These are phyloP conservation scores for Caenorhabditis briggsae DNA, from an alignment of 1,140 invertebrate genomes.

Conservation along the genomic window DNA sequence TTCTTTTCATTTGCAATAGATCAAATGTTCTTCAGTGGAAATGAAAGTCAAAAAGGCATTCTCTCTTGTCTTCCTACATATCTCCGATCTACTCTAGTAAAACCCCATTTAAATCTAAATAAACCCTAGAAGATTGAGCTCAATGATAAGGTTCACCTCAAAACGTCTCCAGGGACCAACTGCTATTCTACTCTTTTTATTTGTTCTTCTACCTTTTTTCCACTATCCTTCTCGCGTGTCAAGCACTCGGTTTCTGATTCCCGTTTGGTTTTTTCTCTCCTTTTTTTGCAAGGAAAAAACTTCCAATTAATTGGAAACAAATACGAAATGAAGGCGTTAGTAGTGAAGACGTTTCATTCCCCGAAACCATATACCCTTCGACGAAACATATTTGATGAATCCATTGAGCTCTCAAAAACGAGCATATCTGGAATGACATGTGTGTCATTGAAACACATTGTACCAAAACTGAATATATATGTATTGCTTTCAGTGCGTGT, in stretches of 20 bases:
- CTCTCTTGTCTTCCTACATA: background rate
- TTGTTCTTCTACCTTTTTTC: conserved; percentile 46
- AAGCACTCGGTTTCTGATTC: conserved; percentile 45
- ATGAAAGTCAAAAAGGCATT: conserved; percentile 2
- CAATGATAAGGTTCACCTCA: conserved; percentile 44
- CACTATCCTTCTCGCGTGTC: background rate
- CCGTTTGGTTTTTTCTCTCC: background rate
- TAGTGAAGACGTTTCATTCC: conserved; percentile 2
- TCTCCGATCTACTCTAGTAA: conserved; percentile 12
- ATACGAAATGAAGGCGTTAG: conserved; percentile 26
- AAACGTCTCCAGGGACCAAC: conserved; percentile 9
- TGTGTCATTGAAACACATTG: conserved; percentile 5
- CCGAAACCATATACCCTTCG: conserved; percentile 33
- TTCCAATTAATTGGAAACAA: conserved; percentile 54
- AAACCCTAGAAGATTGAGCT: conserved; percentile 33
- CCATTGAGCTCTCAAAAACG: conserved; percentile 3
- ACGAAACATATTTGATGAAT: conserved; percentile 12
- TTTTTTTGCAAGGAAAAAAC: conserved; percentile 19
- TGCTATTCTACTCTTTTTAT: conserved; percentile 2
- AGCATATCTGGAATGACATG: conserved; percentile 33
- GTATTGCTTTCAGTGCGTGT: background rate
- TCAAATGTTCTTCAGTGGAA: conserved; percentile 3
- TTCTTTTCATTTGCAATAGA: conserved; percentile 1
- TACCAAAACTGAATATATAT: conserved; percentile 1
- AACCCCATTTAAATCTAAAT: conserved; percentile 28